Base-by-base conservation (phyloP, 2,797 vertebrate species). In the Alauda arvensis region DNA sequence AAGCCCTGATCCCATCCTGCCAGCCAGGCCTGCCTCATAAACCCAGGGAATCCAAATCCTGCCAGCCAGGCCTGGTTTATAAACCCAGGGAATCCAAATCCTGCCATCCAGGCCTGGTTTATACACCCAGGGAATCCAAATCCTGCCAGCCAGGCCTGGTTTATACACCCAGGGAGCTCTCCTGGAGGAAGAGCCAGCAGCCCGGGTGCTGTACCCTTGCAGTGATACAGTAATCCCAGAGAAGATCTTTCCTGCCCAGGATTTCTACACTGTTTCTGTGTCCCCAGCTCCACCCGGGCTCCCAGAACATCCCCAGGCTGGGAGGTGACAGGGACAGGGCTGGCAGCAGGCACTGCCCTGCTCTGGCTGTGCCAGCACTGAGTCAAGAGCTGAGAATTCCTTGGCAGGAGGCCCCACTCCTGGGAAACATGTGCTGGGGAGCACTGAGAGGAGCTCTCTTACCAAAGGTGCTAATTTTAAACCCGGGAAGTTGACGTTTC, bases 401-500 rank as follows among this genome's bases (percentile, higher is more conserved):
- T 9, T 81, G 83, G 92, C 92, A 89, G 46, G 56, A 78, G 62
- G 80, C 80, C 80, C 1, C 2, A 10, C 62, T 42, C 4, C 78
- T 68, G 84, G 40, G 76, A 45, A 51, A 52, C 39, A 8, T 4
- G 71, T 49, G 51, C 45, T 34, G 85, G 77, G 66, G 21, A 77
- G 12, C 77, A 9, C 51, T 18, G 19, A 42, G 37, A 57, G 77
- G 7, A 51, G 66, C 14, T 68, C 2, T 40, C 68, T 18, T 74
- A 60, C 89, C 69, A 68, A 84, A 68, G 49, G 33, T 19, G 53
- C 51, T 77, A 63, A 84, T 86, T 89, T 89, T 83, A 87, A 87
- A 85, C 61, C 51, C 0, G 4, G 55, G 52, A 84, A 85, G 63
- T 46, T 31, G 20, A 51, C 2, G 31, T 28, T 78, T 67, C 77